A percentile compares a stretch with the other conserved stretches of the same genome.
phyloP scores from a whole-genome alignment of 1,140 invertebrate genomes.

The Spodoptera frugiperda region DNA sequence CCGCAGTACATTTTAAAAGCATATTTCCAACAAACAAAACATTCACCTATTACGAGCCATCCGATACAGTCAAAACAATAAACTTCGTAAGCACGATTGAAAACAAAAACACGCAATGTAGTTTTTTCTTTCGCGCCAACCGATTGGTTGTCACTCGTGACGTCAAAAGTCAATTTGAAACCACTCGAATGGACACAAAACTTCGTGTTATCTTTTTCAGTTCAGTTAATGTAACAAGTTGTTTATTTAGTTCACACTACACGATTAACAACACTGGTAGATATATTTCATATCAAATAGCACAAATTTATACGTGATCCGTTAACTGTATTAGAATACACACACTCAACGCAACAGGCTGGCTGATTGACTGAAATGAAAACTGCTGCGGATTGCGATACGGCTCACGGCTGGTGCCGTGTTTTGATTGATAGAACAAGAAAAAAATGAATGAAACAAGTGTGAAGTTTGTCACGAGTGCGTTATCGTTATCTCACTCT shows the following conservation, averaged over 20 bases:
- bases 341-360: slow-evolving; percentile 55
- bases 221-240: slow-evolving; percentile 57
- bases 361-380: slow-evolving; percentile 51
- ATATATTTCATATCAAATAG: slow-evolving; percentile 42
- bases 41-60: slow-evolving; percentile 75
- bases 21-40: slow-evolving; percentile 68
- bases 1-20: slow-evolving; percentile 83
- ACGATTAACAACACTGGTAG: slow-evolving; percentile 53
- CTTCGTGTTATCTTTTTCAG: slow-evolving; percentile 67
- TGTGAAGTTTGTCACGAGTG: slow-evolving; percentile 52
- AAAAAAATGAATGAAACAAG: slow-evolving; percentile 62
- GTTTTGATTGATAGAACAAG: slow-evolving; percentile 60
- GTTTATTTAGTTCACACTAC: slow-evolving; percentile 67
- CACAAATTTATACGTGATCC: slow-evolving; percentile 46
- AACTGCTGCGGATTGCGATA: slow-evolving; percentile 56
- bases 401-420: slow-evolving; percentile 42
- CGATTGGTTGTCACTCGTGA: slow-evolving; percentile 76
- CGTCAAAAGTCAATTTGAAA: slow-evolving; percentile 83
- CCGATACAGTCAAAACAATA: slow-evolving; percentile 51
- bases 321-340: slow-evolving; percentile 30
- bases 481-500: slow-evolving; percentile 40
- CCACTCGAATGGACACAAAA: slow-evolving; percentile 79
- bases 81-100: slow-evolving; percentile 55
- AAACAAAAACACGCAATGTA: slow-evolving; percentile 65
- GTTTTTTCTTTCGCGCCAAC: slow-evolving; percentile 73